A percentile compares a stretch with the other conserved stretches of the same genome.
phyloP scores from a whole-genome alignment of 1,140 invertebrate genomes.

The Ptiloglossa arizonensis region DNA sequence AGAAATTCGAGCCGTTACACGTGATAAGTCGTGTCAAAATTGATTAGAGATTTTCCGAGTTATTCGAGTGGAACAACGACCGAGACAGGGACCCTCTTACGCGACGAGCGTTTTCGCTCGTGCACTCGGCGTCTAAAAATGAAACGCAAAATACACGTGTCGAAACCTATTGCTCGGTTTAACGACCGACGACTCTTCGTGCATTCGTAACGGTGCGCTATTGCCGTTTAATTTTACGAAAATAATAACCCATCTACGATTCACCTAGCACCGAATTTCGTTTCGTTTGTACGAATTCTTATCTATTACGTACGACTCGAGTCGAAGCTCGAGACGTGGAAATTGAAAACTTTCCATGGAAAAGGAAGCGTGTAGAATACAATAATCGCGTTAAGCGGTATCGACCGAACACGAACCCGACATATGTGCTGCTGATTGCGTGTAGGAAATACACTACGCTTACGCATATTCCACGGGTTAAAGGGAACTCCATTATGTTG shows the following conservation, averaged over 20 bases:
- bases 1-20: neutral
- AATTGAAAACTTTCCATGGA: neutral
- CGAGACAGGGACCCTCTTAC: too few relatives aligned
- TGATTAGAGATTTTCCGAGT: neutral
- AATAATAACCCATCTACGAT: too few relatives aligned
- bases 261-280: too few relatives aligned
- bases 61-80: too few relatives aligned
- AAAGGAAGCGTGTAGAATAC: neutral
- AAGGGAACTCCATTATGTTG: neutral
- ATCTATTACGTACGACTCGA: too few relatives aligned
- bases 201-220: too few relatives aligned
- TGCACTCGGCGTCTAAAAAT: too few relatives aligned
- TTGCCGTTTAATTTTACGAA: too few relatives aligned
- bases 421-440: constrained; percentile 21
- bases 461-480: constrained; percentile 6
- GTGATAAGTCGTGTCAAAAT: neutral
- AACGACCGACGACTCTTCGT: too few relatives aligned
- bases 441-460: neutral
- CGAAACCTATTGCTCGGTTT: too few relatives aligned
- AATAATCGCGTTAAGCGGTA: constrained; percentile 1
- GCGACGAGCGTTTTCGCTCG: neutral
- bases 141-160: too few relatives aligned
- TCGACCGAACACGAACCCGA: constrained; percentile 29
- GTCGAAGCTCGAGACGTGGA: neutral
- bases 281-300: too few relatives aligned